Evolutionary conservation across 2,113 vertebrate species (phyloP).

Genomic region (Pica pica): DNA sequence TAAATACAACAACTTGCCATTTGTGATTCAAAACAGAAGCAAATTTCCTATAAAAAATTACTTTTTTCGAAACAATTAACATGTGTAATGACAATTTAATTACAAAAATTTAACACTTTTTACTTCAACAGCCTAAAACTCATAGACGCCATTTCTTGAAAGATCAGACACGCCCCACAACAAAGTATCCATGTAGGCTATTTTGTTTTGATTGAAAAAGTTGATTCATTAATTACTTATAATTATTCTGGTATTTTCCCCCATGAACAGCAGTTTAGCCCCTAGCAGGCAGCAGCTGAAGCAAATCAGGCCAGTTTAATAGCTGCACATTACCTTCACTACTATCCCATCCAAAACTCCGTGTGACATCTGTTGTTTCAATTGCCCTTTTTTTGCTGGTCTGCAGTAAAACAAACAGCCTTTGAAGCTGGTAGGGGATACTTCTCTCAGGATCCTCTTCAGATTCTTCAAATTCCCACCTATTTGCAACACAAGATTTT

Average conservation of each 20-base stretch:
- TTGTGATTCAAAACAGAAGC: background rate
- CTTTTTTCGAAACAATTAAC: background rate
- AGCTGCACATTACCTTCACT: constrained; percentile 84
- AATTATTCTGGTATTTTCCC: background rate
- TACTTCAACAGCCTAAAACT: background rate
- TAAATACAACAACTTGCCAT: background rate
- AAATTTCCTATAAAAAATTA: background rate
- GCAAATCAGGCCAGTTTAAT: background rate
- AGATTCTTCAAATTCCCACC: constrained; percentile 97
- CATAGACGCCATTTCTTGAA: background rate
- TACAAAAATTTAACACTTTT: background rate
- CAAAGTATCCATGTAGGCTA: background rate
- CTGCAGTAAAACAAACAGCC: constrained; percentile 95
- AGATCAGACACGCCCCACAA: background rate
- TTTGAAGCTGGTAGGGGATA: constrained; percentile 96
- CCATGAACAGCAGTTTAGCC: background rate
- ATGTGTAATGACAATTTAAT: background rate
- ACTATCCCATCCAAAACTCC: constrained; percentile 99
- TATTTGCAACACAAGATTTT: constrained; percentile 55
- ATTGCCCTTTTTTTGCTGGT: constrained; percentile 98
- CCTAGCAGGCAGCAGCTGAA: background rate
- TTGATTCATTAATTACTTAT: background rate
- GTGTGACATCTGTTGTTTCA: constrained; percentile 96
- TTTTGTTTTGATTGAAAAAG: background rate
- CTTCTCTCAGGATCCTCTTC: constrained; percentile 96